Percentiles rank a stretch among this genome's conserved stretches.
Evolutionary conservation across 2,113 vertebrate genomes (phyloP).

Genomic region (Hypanus sabinus): DNA sequence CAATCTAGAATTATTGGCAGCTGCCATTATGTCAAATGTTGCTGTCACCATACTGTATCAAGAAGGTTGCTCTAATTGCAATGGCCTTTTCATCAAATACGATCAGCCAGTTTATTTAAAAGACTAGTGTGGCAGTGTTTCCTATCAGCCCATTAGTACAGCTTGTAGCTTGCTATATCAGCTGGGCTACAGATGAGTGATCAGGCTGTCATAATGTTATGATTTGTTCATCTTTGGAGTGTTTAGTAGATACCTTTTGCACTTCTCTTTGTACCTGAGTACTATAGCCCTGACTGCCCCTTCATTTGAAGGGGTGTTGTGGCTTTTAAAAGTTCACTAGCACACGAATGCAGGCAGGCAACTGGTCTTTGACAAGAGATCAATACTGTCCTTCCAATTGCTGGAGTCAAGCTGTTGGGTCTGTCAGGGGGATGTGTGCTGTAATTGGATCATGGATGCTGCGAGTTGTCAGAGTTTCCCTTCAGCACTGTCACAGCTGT

Average conservation of each 20-base stretch:
- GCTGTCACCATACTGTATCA: constrained; percentile 66
- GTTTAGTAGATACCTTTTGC: constrained; percentile 64
- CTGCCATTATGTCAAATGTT: constrained; percentile 65
- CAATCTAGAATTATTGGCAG: constrained; percentile 76
- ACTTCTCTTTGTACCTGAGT: constrained; percentile 68
- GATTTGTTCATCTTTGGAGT: constrained; percentile 58
- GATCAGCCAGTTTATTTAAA: constrained; percentile 70
- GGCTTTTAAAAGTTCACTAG: constrained; percentile 67
- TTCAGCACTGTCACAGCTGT: constrained; percentile 97
- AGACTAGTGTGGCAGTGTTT: constrained; percentile 50
- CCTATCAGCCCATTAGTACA: constrained; percentile 66
- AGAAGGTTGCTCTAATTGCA: constrained; percentile 72
- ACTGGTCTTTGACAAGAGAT: constrained; percentile 97
- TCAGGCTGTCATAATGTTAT: constrained; percentile 62
- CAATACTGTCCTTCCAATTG: constrained; percentile 89
- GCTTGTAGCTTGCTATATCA: constrained; percentile 53
- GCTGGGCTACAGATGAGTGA: constrained; percentile 55
- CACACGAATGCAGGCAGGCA: constrained; percentile 72
- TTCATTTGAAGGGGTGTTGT: constrained; percentile 69
- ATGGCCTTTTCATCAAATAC: constrained; percentile 88
- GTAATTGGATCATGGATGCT: constrained; percentile 97
- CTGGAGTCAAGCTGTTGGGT: constrained; percentile 89
- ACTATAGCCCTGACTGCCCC: constrained; percentile 65
- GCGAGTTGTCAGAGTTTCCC: constrained; percentile 78
- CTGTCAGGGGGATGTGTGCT: constrained; percentile 92